These are phyloP conservation scores for Drosophila mayaguana DNA, from an alignment of 2,888 invertebrate genomes.

Conservation along the genomic window DNA sequence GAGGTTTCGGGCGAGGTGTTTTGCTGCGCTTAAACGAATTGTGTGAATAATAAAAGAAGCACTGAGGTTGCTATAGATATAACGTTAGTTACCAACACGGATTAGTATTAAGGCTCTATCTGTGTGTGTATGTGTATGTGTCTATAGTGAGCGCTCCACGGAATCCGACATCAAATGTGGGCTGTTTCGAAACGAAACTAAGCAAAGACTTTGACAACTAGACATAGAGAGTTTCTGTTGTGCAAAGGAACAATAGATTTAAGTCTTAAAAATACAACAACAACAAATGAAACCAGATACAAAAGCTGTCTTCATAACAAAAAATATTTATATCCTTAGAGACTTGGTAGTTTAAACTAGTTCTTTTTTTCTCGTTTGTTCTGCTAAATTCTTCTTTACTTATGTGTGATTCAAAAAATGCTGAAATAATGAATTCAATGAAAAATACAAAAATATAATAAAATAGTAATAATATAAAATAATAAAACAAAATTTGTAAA, in stretches of 20 bases:
- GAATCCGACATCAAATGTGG: slow-evolving; percentile 1
- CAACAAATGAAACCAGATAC: background rate
- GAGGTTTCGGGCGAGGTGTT: slow-evolving; percentile 66
- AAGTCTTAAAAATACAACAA: background rate
- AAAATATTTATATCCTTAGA: background rate
- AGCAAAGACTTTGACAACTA: slow-evolving; percentile 15
- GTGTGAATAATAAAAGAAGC: slow-evolving; percentile 71
- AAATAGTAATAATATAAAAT: too few species aligned
- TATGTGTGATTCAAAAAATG: too few species aligned
- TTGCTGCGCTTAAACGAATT: slow-evolving; percentile 70
- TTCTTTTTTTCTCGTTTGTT: background rate
- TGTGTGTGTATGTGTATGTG: background rate
- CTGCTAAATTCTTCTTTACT: background rate
- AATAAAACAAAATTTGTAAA: too few species aligned
- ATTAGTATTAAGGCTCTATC: slow-evolving; percentile 50
- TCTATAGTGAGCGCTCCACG: background rate
- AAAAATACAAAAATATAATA: background rate
- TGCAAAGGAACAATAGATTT: slow-evolving; percentile 14
- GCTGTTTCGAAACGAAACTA: slow-evolving; percentile 1
- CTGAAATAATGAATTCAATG: too few species aligned
- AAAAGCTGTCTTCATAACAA: background rate
- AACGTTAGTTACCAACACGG: slow-evolving; percentile 63
- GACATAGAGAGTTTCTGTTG: slow-evolving; percentile 14
- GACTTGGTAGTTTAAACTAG: background rate
- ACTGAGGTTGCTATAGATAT: slow-evolving; percentile 52